Conservation (phyloP, 2,797 vertebrate species). For the Pipistrellus pygmaeus region DNA sequence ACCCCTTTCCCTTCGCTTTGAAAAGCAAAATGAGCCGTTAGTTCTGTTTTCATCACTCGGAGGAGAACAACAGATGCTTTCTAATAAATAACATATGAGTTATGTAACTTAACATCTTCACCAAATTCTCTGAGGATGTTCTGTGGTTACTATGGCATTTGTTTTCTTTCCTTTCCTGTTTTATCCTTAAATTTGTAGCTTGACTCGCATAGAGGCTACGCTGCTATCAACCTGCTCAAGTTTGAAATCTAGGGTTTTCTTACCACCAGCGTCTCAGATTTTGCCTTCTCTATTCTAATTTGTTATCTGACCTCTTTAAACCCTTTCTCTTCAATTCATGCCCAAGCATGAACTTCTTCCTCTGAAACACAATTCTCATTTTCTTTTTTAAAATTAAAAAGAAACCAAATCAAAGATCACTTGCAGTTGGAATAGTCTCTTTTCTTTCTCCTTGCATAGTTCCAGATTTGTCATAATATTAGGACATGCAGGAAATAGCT, state of each 20-base stretch:
- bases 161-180: not conserved
- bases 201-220: not conserved
- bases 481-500: constrained; percentile 48
- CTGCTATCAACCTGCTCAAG: not conserved
- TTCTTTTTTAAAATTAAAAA: constrained; percentile 36
- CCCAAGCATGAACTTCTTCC: not conserved
- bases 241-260: not conserved
- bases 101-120: constrained; percentile 26
- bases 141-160: not conserved
- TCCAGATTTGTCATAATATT: constrained; percentile 72
- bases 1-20: not conserved
- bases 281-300: not conserved
- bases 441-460: constrained; percentile 24
- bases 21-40: not conserved
- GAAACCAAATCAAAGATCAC: not conserved
- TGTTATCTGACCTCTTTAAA: not conserved
- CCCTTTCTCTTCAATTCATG: not conserved
- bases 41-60: constrained; percentile 6
- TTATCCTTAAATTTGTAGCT: constrained; percentile 2
- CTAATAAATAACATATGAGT: not conserved
- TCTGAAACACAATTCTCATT: not conserved
- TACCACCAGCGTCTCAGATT: not conserved
- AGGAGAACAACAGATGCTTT: not conserved
- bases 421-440: not conserved
- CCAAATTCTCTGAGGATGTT: not conserved